Evolutionary conservation across 1,140 invertebrate species (phyloP), one percentile per base, ranked within the genome.

Genomic region (Saccostrea glomerata): DNA sequence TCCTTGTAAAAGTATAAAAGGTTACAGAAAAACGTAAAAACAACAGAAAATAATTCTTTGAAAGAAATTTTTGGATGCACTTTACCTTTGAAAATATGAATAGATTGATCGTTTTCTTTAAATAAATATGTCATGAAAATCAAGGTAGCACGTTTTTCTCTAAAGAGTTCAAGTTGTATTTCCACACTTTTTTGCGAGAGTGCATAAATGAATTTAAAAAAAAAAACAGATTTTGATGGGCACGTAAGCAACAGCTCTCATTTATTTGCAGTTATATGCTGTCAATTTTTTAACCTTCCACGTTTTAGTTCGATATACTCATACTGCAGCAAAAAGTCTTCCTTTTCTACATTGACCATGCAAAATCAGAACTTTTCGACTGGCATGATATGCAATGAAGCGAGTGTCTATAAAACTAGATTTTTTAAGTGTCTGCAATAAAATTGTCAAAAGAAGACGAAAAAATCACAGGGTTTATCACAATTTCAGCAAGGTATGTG

Each of bases 361-460:
- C 20, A 60, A 20, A 20, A 13, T 60, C 20, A 13, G 13, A 17
- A 47, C 5, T 7, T 5, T 47, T 47, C 5, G 9, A 47, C 20
- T 7, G 60, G 60, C 23, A 66, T 36, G 30, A 36, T 9, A 66
- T 66, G 60, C 60, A 66, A 66, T 66, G 60, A 66, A 66, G 60
- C 60, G 60, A 7, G 23, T n/a, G 60, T 66, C 23, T 66, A n/a
- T 20, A 20, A 66, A 66, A 23, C 60, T n/a, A 23, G n/a, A 30
- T 25, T 73, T 36, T 73, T 73, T 25, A 13, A 73, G 25, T 73
- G 66, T 73, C 66, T 73, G 66, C 23, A 12, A 73, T 73, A 73
- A 73, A 73, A 73, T 25, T 77, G 70, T 77, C 70, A 77, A 77
- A 77, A 30, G 30, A 36, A 36, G 70, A 77, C 70, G 70, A 77